phyloP scores from a whole-genome alignment of 2,797 vertebrate genomes.

The Crocodylus rhombifer region DNA sequence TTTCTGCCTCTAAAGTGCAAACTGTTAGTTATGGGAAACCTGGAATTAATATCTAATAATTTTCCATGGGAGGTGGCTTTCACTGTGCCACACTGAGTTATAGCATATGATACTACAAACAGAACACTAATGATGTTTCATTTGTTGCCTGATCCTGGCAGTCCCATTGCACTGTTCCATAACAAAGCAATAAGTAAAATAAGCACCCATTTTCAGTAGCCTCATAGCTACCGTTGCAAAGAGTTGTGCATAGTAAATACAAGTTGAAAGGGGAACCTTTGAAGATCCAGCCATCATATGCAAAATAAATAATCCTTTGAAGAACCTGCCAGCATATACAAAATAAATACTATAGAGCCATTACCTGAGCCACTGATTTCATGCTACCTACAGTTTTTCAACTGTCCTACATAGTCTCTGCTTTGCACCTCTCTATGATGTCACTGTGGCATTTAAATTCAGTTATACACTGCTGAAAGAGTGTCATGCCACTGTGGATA shows the following conservation, averaged over 20 bases:
- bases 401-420: not conserved
- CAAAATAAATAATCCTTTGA: not conserved
- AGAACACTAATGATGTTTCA: not conserved
- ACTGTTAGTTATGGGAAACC: not conserved
- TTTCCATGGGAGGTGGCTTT: not conserved
- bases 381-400: not conserved
- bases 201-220: not conserved
- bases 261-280: too few relatives aligned
- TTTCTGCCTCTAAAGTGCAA: not conserved
- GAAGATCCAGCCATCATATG: not conserved
- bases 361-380: conserved; percentile 28
- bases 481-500: not conserved
- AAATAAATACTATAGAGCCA: conserved; percentile 2
- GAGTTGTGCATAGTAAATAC: too few relatives aligned
- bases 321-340: not conserved
- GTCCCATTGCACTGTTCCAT: not conserved
- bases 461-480: not conserved
- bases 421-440: not conserved
- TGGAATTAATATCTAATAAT: not conserved
- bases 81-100: not conserved
- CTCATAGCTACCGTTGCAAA: not conserved
- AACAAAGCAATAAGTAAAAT: not conserved
- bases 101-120: not conserved
- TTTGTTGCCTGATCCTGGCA: not conserved
- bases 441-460: not conserved